These are phyloP conservation scores for Brachyhypopomus gauderio DNA, from an alignment of 2,113 vertebrate species.

Conservation along the genomic window DNA sequence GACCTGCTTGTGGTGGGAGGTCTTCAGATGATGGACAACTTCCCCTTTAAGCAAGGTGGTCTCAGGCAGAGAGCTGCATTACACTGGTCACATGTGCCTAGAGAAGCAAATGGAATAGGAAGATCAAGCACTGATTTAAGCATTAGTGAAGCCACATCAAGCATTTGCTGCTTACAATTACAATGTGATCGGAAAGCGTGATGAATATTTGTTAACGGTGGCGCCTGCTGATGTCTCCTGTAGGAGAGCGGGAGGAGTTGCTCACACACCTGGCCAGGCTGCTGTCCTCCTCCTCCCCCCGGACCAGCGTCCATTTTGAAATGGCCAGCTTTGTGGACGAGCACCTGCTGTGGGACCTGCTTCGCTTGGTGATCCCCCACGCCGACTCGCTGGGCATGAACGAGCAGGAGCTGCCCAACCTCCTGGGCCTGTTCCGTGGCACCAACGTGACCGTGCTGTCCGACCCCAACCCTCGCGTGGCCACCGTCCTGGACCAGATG, in stretches of 20 bases:
- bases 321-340: slow-evolving; percentile 85
- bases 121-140: background rate
- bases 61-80: background rate
- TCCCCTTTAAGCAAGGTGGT: slow-evolving; percentile 77
- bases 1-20: slow-evolving; percentile 80
- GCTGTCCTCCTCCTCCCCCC: slow-evolving; percentile 67
- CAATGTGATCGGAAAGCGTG: background rate
- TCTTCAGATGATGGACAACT: slow-evolving; percentile 85
- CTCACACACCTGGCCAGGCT: slow-evolving; percentile 69
- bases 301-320: slow-evolving; percentile 79
- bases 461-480: slow-evolving; percentile 82
- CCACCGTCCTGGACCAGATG: slow-evolving; percentile 84
- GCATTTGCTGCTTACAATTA: background rate
- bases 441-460: slow-evolving; percentile 79
- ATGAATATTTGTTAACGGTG: background rate
- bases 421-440: slow-evolving; percentile 78
- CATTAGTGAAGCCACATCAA: too few relatives aligned
- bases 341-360: slow-evolving; percentile 74
- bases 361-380: slow-evolving; percentile 71
- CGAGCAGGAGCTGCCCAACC: slow-evolving; percentile 83
- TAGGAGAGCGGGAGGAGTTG: slow-evolving; percentile 75
- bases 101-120: background rate
- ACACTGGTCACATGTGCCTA: background rate
- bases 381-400: slow-evolving; percentile 84
- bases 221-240: too few relatives aligned